A percentile compares a stretch with the other conserved stretches of the same genome.
These are phyloP conservation scores for Triops cancriformis DNA, from an alignment of 1,140 invertebrate species.

Conservation along the genomic window DNA sequence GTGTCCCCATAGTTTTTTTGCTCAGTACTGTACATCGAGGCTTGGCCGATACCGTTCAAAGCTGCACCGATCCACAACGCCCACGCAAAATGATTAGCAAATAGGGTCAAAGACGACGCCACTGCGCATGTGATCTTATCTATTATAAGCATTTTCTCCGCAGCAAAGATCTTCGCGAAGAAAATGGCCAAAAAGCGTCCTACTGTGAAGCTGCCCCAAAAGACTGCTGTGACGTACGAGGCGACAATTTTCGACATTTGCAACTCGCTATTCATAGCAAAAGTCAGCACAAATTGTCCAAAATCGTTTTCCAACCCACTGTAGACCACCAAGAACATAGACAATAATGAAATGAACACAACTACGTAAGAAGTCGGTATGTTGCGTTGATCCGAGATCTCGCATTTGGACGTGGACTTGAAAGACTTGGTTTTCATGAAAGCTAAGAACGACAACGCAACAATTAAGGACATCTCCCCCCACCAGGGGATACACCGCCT, in stretches of 20 bases:
- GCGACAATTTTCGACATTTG: constrained; percentile 37
- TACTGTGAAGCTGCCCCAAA: constrained; percentile 45
- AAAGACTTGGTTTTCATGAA: neutral
- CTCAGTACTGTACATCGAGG: constrained; percentile 47
- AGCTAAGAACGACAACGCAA: neutral
- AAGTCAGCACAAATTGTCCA: constrained; percentile 41
- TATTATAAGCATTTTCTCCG: neutral
- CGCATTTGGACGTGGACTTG: neutral
- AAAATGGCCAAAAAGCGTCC: constrained; percentile 43
- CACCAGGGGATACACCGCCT: neutral
- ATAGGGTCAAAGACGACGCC: constrained; percentile 36
- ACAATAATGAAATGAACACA: neutral
- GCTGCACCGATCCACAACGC: constrained; percentile 36
- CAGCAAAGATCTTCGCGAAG: constrained; percentile 37
- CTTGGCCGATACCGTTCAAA: constrained; percentile 42
- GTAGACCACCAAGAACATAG: neutral
- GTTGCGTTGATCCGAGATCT: neutral
- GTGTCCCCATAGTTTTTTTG: no score
- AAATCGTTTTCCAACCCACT: constrained; percentile 29
- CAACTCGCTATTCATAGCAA: constrained; percentile 36
- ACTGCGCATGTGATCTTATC: constrained; percentile 31
- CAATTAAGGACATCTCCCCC: neutral
- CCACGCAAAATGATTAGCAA: neutral
- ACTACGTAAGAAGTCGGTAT: neutral
- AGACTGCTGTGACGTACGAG: constrained; percentile 40